Evolutionary conservation across 2,888 invertebrate genomes (phyloP).

Genomic region (Heliconius sara): DNA sequence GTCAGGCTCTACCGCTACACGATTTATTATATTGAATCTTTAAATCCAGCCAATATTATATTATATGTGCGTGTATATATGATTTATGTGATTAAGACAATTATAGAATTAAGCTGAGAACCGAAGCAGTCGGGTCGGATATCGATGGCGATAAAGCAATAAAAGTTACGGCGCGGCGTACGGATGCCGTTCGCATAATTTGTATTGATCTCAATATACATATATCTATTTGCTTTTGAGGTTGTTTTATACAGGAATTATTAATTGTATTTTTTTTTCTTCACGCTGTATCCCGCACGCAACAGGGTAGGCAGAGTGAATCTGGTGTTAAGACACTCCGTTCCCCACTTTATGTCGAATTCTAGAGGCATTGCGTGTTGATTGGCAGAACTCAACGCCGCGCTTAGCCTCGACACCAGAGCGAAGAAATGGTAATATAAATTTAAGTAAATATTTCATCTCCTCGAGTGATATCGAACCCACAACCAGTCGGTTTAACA

Average conservation of each 20-base stretch:
- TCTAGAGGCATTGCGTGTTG: too few relatives aligned
- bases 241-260: neutral
- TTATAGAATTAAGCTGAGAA: slow-evolving; percentile 37
- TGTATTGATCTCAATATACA: slow-evolving; percentile 2
- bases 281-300: too few relatives aligned
- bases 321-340: too few relatives aligned
- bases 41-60: slow-evolving; percentile 34
- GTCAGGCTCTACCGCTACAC: slow-evolving; percentile 37
- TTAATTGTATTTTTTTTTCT: too few relatives aligned
- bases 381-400: too few relatives aligned
- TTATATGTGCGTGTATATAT: slow-evolving; percentile 35
- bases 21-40: slow-evolving; percentile 46
- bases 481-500: too few relatives aligned
- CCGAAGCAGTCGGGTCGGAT: slow-evolving; percentile 22
- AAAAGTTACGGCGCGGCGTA: slow-evolving; percentile 22
- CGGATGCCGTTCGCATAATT: slow-evolving; percentile 17
- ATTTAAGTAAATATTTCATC: too few relatives aligned
- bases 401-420: too few relatives aligned
- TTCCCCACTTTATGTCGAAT: too few relatives aligned
- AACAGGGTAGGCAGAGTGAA: too few relatives aligned
- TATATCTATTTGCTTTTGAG: neutral
- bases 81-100: slow-evolving; percentile 44
- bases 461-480: too few relatives aligned
- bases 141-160: slow-evolving; percentile 27
- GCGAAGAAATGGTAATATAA: too few relatives aligned